phyloP scores from a whole-genome alignment of 2,888 invertebrate genomes.

The Sisyra nigra region DNA sequence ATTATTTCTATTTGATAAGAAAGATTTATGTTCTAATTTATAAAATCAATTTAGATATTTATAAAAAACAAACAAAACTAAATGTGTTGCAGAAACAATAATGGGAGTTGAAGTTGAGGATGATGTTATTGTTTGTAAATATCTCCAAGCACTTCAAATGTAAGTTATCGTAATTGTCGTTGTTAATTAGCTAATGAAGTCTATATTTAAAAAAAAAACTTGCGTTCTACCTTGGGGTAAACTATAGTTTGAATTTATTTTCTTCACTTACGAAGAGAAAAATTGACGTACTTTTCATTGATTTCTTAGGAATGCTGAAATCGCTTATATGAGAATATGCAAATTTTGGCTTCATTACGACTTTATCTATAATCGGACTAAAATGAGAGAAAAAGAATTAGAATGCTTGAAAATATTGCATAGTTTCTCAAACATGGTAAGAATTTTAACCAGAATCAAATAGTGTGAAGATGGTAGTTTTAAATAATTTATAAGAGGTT shows the following conservation, averaged over 20 bases:
- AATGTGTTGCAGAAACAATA: background rate
- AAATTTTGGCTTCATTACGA: constrained; percentile 6
- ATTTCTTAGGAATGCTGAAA: constrained; percentile 5
- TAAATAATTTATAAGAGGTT: no score
- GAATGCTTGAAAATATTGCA: constrained; percentile 1
- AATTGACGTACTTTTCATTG: background rate
- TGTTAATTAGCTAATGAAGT: no score
- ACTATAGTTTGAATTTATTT: no score
- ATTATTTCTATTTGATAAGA: no score
- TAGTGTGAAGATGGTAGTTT: no score
- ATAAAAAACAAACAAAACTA: no score
- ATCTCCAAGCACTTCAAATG: constrained; percentile 1
- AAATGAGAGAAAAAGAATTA: background rate
- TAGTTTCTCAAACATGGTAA: constrained; percentile 2
- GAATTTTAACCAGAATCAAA: background rate
- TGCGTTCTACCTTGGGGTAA: no score
- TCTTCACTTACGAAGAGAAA: no score
- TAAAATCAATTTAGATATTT: no score
- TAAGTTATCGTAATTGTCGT: background rate
- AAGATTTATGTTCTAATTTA: no score
- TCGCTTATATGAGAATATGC: constrained; percentile 4
- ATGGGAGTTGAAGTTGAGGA: constrained; percentile 3
- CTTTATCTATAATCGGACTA: background rate
- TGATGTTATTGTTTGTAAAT: background rate
- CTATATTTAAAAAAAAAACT: no score